Base-by-base conservation (phyloP, 2,888 invertebrate species). In the Cactoblastis cactorum region DNA sequence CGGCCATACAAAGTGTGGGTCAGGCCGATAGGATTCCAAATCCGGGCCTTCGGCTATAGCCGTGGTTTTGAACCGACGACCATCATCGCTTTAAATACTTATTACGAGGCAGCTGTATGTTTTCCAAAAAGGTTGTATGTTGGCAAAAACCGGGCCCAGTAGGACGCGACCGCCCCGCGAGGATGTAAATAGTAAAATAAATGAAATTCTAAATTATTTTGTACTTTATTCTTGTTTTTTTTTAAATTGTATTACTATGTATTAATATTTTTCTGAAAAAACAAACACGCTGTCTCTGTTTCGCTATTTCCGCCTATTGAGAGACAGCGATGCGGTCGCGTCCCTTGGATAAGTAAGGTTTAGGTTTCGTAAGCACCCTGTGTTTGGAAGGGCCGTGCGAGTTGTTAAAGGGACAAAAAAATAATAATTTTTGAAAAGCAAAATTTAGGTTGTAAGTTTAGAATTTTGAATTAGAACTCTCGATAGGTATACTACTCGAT, bases 341-440 rank as follows among this genome's bases (percentile, higher is more conserved):
- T 63, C 62, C 77, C 63, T 61, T 48, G 77, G 71, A 61, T 81
- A 81, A 80, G 75, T 71, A 81, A 75, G 77, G 78, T 73, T 69
- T 71, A 28, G 80, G 77, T 71, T 70, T 59, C 66, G 84, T 83
- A 80, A 82, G 80, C 84, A 83, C 83, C 83, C 81, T 67, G 83
- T 78, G 82, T 72, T 58, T 49, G 49, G 45, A 39, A 52, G 49
- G 54, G 18, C 47, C 50, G 51, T 19, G 28, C 19, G n/a, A 18
- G 35, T 55, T 53, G 49, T 53, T 50, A 33, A 17, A 32, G 50
- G 50, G 8, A 15, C 43, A 28, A 28, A 43, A 43, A 43, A 39
- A 39, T n/a, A 12, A 28, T 17, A 22, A 11, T 37, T 17, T 28
- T 28, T 28, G 28, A 28, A 9, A 15, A 37, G 8, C 17, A 12